A percentile compares a stretch with the other conserved stretches of the same genome.
These are phyloP conservation scores for Sarotherodon lohbergeri DNA, from an alignment of 2,113 vertebrate species.

Conservation along the genomic window DNA sequence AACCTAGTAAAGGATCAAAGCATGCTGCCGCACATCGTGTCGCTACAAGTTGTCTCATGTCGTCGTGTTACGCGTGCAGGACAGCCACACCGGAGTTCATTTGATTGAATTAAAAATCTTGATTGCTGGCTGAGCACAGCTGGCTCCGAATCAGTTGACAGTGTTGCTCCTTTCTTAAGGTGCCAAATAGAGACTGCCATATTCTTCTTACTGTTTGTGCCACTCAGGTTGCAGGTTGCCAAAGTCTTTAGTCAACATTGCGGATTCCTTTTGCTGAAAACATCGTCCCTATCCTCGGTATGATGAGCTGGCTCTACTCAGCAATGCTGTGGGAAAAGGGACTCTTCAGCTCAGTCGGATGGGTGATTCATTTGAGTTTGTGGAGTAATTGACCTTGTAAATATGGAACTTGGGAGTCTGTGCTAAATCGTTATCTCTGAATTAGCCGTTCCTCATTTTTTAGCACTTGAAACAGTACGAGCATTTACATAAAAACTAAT, in stretches of 20 bases:
- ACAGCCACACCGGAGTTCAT: not conserved
- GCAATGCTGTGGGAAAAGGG: not conserved
- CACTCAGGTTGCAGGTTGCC: not conserved
- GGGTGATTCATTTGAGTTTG: conserved; percentile 27
- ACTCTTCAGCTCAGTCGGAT: not conserved
- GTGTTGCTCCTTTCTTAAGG: not conserved
- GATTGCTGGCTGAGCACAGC: not conserved
- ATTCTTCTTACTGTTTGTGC: not conserved
- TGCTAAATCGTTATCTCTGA: not conserved
- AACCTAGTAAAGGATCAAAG: conserved; percentile 5
- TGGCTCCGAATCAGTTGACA: not conserved
- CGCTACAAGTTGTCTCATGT: conserved; percentile 8
- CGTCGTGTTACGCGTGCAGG: not conserved
- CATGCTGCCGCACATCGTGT: not conserved
- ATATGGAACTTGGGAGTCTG: not conserved
- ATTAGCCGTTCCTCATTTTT: not conserved
- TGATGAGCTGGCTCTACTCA: not conserved
- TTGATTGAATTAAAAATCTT: not conserved
- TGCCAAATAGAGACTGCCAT: not conserved
- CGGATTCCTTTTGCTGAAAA: not conserved
- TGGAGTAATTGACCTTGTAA: conserved; percentile 33
- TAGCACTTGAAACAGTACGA: not conserved
- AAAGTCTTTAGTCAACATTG: not conserved
- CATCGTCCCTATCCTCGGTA: not conserved
- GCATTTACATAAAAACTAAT: not conserved